Conservation (phyloP, 2,888 invertebrate species). For the Athalia cordata region DNA sequence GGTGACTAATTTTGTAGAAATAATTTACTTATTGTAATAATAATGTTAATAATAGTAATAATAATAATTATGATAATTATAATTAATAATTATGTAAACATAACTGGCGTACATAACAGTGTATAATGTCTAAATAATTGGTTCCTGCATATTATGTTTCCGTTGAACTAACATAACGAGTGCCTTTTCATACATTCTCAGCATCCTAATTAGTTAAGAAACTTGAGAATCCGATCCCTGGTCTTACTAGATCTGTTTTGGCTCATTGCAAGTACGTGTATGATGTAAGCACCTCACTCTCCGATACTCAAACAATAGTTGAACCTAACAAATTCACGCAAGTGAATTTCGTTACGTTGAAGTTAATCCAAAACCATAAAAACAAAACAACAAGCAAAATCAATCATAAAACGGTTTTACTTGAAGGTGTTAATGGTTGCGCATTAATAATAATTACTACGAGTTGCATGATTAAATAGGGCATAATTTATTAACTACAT, state of each 20-base stretch:
- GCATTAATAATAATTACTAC: not conserved
- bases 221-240: slow-evolving; percentile 4
- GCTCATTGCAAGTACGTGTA: too few relatives aligned
- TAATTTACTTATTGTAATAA: too few relatives aligned
- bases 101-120: slow-evolving; percentile 6
- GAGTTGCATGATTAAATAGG: slow-evolving; percentile 58
- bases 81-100: not conserved
- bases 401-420: slow-evolving; percentile 17
- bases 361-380: not conserved
- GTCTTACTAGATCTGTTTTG: not conserved
- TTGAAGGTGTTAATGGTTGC: slow-evolving; percentile 9
- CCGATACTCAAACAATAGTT: too few relatives aligned
- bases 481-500: slow-evolving; percentile 68
- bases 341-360: too few relatives aligned
- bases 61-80: not conserved
- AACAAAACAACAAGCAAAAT: not conserved
- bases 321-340: too few relatives aligned
- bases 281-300: too few relatives aligned
- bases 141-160: slow-evolving; percentile 39
- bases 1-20: too few relatives aligned
- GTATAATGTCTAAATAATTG: not conserved
- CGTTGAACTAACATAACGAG: slow-evolving; percentile 16
- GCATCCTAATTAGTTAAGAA: slow-evolving; percentile 31
- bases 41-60: too few relatives aligned
- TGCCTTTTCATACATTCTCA: slow-evolving; percentile 40